A percentile compares a stretch with the other conserved stretches of the same genome.
Conservation (phyloP, 64 coral and sea anemone genomes). For the Dendronephthya gigantea region DNA sequence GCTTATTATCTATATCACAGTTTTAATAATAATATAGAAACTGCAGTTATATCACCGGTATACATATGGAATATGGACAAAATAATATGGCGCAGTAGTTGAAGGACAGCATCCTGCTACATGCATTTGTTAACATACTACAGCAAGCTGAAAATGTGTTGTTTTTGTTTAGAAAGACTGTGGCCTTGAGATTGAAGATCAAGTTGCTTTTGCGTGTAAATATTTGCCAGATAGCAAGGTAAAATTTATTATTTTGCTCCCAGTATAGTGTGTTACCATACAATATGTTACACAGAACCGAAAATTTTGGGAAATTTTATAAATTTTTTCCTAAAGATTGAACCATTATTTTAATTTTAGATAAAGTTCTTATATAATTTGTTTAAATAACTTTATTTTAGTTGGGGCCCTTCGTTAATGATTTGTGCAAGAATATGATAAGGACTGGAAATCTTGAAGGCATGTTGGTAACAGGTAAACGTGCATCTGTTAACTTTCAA, state of each 20-base stretch:
- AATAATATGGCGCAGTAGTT: no score
- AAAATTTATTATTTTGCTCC: not conserved
- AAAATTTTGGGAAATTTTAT: no score
- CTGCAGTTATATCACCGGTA: no score
- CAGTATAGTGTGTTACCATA: not conserved
- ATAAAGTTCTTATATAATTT: slow-evolving; percentile 5
- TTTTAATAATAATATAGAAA: no score
- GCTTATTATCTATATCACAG: no score
- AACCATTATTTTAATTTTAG: no score
- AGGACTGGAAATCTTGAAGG: slow-evolving; percentile 74
- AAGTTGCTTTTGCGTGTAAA: slow-evolving; percentile 96
- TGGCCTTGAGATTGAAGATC: slow-evolving; percentile 86
- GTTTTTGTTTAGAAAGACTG: slow-evolving; percentile 50
- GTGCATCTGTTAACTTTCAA: no score
- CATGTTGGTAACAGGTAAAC: slow-evolving; percentile 71
- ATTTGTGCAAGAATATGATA: slow-evolving; percentile 50
- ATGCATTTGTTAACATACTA: not conserved
- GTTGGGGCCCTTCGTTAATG: slow-evolving; percentile 35
- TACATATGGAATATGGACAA: no score
- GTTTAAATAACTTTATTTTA: not conserved
- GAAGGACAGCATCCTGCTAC: not conserved
- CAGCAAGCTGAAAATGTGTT: not conserved
- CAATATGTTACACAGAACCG: no score
- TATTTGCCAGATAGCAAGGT: slow-evolving; percentile 87
- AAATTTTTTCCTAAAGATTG: no score